Percentiles rank a stretch among this genome's conserved stretches.
phyloP scores from a whole-genome alignment of 23 tunicate genomes.

The Trididemnum nubilum region DNA sequence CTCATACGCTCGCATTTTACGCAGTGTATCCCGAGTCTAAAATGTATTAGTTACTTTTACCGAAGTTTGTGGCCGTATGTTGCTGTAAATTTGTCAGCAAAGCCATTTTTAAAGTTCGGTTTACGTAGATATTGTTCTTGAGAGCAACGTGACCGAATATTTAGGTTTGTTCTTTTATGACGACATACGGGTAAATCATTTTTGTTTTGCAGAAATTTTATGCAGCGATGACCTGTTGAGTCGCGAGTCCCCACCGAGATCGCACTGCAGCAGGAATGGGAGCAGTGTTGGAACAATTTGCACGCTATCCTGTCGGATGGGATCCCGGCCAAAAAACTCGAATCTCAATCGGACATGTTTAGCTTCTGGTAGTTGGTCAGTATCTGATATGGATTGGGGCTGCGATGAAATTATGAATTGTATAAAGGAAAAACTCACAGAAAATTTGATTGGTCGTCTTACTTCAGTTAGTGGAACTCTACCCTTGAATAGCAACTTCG shows the following conservation, averaged over 20 bases:
- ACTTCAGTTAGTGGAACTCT: neutral
- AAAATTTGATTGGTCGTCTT: neutral
- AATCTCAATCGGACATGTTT: neutral
- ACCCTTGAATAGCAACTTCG: neutral
- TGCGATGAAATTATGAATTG: constrained; percentile 8
- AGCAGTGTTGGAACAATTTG: constrained; percentile 16
- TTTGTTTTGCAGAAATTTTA: too few species aligned
- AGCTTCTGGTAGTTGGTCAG: constrained; percentile 12
- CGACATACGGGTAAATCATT: too few species aligned
- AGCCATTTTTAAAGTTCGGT: too few species aligned
- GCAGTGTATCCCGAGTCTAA: too few species aligned
- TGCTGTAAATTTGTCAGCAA: too few species aligned
- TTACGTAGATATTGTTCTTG: too few species aligned
- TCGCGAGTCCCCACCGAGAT: neutral
- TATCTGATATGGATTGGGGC: constrained; percentile 12
- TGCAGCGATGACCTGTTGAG: neutral
- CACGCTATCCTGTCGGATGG: constrained; percentile 12
- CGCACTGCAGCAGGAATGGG: constrained; percentile 18
- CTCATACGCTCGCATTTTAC: too few species aligned
- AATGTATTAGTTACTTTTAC: too few species aligned
- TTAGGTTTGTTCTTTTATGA: too few species aligned
- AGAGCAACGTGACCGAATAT: too few species aligned
- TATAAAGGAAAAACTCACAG: too few species aligned
- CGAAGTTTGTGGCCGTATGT: too few species aligned
- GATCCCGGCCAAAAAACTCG: neutral